Base-by-base conservation (phyloP, 1,140 invertebrate genomes). In the Pachypeltis micranthus region DNA sequence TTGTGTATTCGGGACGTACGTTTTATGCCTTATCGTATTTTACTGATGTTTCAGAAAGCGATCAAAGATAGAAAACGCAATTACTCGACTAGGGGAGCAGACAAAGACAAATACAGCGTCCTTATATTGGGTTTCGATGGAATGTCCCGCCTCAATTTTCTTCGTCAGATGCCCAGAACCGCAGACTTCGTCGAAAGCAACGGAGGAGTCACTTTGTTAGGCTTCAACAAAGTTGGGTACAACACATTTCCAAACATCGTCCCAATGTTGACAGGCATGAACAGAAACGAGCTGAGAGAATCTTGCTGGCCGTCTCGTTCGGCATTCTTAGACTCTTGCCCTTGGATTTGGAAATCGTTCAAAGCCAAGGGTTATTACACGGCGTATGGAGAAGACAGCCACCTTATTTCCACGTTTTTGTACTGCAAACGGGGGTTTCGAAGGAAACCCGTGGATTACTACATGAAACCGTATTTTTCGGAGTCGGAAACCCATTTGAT, bases 91-190 rank as follows among this genome's bases (percentile, higher is more conserved):
- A n/a, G n/a, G n/a, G n/a, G n/a, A n/a, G n/a, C n/a, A n/a, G n/a
- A n/a, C n/a, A n/a, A n/a, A n/a, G n/a, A n/a, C n/a, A n/a, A n/a
- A n/a, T 51, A 4, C 1, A 66, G 55, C 34, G 78, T 96, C 0
- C 76, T 93, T 19, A 76, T 94, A 10, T 71, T 94, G 23, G 93
- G 91, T 0, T 77, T 83, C 1, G 82, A 84, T 69, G 78, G 80
- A 0, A 74, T 82, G 27, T 84, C 82, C 1, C 70, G 80, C 23
- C 70, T 80, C 23, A 83, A 83, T 70, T 78, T 81, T 61, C 72
- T 76, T 16, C 72, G 82, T 1, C 79, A 82, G 65, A 75, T 84
- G 73, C 76, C 75, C 1, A 67, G 70, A 44, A 81, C 80, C 0
- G 67, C 74, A n/a, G 34, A 68, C 1, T 79, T 75, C 61, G 69